These are phyloP conservation scores for Graptemys geographica DNA, from an alignment of 2,797 vertebrate genomes.

Conservation along the genomic window DNA sequence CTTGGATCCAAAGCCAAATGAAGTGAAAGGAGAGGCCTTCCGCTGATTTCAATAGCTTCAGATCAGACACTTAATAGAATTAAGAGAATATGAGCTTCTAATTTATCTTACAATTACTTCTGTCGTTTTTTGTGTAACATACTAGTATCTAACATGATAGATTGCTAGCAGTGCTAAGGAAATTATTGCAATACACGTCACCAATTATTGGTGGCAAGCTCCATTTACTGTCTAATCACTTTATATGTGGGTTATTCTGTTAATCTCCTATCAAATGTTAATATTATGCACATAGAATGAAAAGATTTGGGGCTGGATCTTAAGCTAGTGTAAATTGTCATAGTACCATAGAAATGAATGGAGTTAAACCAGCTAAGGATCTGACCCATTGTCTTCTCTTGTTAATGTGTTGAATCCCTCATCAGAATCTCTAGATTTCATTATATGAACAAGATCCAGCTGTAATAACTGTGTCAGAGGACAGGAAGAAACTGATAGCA, in stretches of 20 bases:
- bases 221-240: constrained; percentile 27
- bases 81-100: constrained; percentile 7
- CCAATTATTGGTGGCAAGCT: neutral
- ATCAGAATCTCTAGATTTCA: neutral
- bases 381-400: neutral
- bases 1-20: constrained; percentile 4
- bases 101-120: constrained; percentile 32
- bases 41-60: neutral
- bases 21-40: neutral
- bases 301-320: neutral
- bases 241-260: neutral
- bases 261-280: neutral
- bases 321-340: neutral
- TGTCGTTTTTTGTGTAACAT: constrained; percentile 16
- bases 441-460: neutral
- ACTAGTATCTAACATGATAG: neutral
- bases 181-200: neutral
- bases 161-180: neutral
- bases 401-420: neutral
- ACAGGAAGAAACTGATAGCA: neutral
- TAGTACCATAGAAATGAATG: neutral
- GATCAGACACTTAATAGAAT: neutral
- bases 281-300: neutral
- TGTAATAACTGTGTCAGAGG: neutral
- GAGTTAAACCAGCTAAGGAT: neutral